Evolutionary conservation across 1,140 invertebrate species (phyloP).

Genomic region (Leptinotarsa lineolata): DNA sequence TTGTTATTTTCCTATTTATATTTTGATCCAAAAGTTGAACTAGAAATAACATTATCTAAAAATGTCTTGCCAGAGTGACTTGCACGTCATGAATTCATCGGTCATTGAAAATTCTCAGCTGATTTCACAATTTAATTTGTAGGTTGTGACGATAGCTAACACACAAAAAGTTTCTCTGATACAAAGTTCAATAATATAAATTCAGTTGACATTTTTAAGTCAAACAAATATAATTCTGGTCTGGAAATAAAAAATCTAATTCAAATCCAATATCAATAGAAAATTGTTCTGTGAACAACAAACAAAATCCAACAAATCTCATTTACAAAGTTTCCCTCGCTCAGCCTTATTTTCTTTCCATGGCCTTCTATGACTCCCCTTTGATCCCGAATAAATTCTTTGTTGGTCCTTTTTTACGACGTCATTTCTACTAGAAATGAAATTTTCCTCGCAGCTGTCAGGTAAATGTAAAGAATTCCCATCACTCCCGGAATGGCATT

Average conservation of each 20-base stretch:
- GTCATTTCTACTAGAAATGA: conserved; percentile 41
- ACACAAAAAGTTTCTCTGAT: too few relatives aligned
- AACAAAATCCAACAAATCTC: conserved; percentile 45
- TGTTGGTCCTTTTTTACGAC: conserved; percentile 39
- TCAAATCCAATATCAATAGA: conserved; percentile 12
- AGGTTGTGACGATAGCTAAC: too few relatives aligned
- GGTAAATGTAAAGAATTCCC: conserved; percentile 44
- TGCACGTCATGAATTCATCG: too few relatives aligned
- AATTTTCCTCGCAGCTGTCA: conserved; percentile 43
- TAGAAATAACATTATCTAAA: too few relatives aligned
- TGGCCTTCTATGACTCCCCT: conserved; percentile 16
- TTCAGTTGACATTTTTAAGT: too few relatives aligned
- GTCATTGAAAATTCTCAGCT: too few relatives aligned
- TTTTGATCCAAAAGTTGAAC: too few relatives aligned
- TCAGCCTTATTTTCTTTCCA: conserved; percentile 6
- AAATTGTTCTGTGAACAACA: conserved; percentile 35
- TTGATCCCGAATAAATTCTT: conserved; percentile 37
- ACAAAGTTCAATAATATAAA: too few relatives aligned
- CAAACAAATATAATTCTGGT: not conserved
- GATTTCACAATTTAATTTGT: too few relatives aligned
- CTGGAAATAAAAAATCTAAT: conserved; percentile 22
- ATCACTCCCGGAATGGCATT: conserved; percentile 34
- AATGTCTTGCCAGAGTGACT: too few relatives aligned
- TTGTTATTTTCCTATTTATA: too few relatives aligned
- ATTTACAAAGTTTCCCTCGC: conserved; percentile 41